Evolutionary conservation across 2,797 vertebrate species (phyloP), one percentile per base, ranked within the genome.

Genomic region (Neoniphon sammara): DNA sequence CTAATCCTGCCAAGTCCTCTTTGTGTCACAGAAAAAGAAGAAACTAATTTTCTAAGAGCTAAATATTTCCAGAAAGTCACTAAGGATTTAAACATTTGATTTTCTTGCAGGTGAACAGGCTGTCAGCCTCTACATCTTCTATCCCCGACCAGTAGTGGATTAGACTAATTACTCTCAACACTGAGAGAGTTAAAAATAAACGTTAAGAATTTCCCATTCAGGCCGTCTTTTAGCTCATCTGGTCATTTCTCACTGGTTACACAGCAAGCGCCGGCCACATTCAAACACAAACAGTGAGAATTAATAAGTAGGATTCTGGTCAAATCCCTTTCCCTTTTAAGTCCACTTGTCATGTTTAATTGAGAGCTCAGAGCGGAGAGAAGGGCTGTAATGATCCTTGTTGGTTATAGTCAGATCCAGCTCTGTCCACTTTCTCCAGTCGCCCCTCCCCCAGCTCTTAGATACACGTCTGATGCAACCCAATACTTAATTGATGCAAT

Each of bases 291-390:
- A 58, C 4, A 23, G 21, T 14, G 53, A 30, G 23, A 55, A 55
- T 27, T 49, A 30, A 56, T 31, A 7, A 17, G 7, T 31, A 42
- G 39, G 39, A 42, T 11, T 42, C 39, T 42, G 57, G 20, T 31
- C 31, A 50, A 14, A 42, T 36, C 52, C 42, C 10, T 36, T 73
- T 78, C 61, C 58, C 67, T 77, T 77, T 78, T 31, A 81, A 73
- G 68, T 71, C 69, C 46, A 67, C 75, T 74, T 73, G 80, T 82
- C 81, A 83, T 82, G 67, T 87, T 82, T 85, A 77, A 80, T 87
- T 61, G 74, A 85, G 79, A 59, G 34, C 77, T 67, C 14, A 53
- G 50, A 7, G n/a, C 6, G 53, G 4, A 15, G 11, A 55, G 20
- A 27, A 14, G 20, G 8, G 23, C 23, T 30, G 39, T 42, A 39